These are phyloP conservation scores for Lacerta agilis DNA, from an alignment of 2,797 vertebrate species.

Conservation along the genomic window DNA sequence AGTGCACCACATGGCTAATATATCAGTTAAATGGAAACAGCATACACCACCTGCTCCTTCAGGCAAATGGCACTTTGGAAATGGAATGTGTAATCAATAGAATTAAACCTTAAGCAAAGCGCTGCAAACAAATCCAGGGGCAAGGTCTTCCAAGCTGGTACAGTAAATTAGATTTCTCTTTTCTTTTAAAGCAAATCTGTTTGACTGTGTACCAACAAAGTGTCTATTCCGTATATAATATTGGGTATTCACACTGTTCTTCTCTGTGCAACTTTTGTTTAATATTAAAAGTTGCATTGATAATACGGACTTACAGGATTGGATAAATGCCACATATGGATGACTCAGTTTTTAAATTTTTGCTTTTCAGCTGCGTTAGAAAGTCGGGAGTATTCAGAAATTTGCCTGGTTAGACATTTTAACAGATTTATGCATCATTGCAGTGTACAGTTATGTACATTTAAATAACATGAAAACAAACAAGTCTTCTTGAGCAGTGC, in stretches of 20 bases:
- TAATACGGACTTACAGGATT: conserved; percentile 7
- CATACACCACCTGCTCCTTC: conserved; percentile 88
- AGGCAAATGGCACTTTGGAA: conserved; percentile 85
- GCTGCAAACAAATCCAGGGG: conserved; percentile 76
- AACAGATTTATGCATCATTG: not conserved
- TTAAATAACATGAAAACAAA: not conserved
- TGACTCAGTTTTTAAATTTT: conserved; percentile 52
- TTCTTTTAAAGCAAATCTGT: conserved; percentile 38
- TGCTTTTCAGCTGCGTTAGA: conserved; percentile 62
- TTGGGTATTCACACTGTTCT: conserved; percentile 18
- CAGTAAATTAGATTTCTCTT: conserved; percentile 59
- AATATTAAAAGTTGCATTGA: not conserved
- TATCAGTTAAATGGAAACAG: conserved; percentile 88
- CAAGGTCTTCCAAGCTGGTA: conserved; percentile 74
- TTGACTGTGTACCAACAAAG: conserved; percentile 63
- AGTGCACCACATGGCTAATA: conserved; percentile 86
- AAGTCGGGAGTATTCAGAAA: conserved; percentile 54
- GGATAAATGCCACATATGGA: conserved; percentile 62
- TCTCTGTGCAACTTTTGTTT: conserved; percentile 15
- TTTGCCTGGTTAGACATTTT: conserved; percentile 48
- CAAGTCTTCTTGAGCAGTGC: not conserved
- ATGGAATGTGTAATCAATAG: conserved; percentile 89
- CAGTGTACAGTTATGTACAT: not conserved
- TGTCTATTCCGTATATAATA: conserved; percentile 44
- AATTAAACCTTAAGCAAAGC: conserved; percentile 83